phyloP scores from a whole-genome alignment of 2,888 invertebrate species.

The Ormyrus thymus region DNA sequence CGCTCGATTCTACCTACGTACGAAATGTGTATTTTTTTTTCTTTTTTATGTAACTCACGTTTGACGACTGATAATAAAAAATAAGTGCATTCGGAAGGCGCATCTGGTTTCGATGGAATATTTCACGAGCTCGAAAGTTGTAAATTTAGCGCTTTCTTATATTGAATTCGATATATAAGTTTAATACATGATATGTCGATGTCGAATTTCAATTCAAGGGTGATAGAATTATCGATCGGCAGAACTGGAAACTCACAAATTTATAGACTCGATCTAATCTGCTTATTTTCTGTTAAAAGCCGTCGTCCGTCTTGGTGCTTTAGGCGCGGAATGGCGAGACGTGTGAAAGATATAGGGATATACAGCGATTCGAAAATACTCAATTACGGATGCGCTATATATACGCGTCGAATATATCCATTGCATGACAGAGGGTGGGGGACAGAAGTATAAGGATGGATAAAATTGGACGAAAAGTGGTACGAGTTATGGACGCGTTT shows the following conservation, averaged over 20 bases:
- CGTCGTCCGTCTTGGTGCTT: not conserved
- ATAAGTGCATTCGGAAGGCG: not conserved
- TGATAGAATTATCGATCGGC: too few species aligned
- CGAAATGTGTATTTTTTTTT: conserved; percentile 2
- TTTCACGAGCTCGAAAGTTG: not conserved
- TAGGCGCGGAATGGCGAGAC: too few species aligned
- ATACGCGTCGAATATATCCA: not conserved
- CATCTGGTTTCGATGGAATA: not conserved
- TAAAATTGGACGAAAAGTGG: conserved; percentile 14
- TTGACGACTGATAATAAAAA: conserved; percentile 13
- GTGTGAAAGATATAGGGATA: not conserved
- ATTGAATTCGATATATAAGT: too few species aligned
- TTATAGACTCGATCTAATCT: not conserved
- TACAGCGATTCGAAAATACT: conserved; percentile 2
- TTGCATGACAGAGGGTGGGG: not conserved
- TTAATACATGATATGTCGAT: too few species aligned
- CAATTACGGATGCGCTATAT: not conserved
- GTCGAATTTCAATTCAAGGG: too few species aligned
- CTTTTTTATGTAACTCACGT: not conserved
- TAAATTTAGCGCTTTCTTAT: too few species aligned
- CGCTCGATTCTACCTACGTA: conserved; percentile 22
- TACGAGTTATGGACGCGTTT: not conserved
- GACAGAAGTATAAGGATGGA: not conserved
- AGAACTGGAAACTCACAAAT: too few species aligned
- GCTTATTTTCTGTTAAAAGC: not conserved